These are phyloP conservation scores for Polymixis lichenea DNA, from an alignment of 2,888 invertebrate species.

Conservation along the genomic window DNA sequence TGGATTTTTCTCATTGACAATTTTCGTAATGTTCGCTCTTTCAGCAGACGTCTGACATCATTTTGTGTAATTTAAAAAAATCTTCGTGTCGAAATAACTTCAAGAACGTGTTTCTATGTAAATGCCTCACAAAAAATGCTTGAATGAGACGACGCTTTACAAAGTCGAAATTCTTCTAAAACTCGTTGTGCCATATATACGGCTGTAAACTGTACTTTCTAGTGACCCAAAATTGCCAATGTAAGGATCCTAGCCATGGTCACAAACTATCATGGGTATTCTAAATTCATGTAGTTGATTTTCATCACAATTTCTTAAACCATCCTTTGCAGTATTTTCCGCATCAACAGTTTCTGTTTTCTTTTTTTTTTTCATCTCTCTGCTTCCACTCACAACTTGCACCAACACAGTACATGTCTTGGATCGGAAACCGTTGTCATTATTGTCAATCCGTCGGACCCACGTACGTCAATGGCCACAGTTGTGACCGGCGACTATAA, in stretches of 20 bases:
- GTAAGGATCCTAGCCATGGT: background rate
- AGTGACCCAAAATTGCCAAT: background rate
- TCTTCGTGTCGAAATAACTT: conserved; percentile 45
- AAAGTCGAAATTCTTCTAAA: background rate
- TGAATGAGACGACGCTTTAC: background rate
- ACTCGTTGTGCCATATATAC: background rate
- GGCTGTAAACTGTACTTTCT: background rate
- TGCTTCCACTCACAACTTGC: conserved; percentile 9
- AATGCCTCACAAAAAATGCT: background rate
- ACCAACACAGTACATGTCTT: conserved; percentile 21
- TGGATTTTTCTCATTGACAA: conserved; percentile 70
- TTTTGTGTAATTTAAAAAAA: conserved; percentile 71
- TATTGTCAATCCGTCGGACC: conserved; percentile 69
- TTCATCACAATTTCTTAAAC: background rate
- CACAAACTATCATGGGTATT: background rate
- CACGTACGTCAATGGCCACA: conserved; percentile 60
- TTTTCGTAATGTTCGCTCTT: conserved; percentile 78
- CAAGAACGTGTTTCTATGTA: conserved; percentile 33
- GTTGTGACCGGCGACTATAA: conserved; percentile 40
- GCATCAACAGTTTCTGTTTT: background rate
- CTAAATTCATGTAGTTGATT: background rate
- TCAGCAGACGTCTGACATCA: conserved; percentile 73
- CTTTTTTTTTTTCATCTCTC: background rate
- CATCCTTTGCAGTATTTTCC: background rate
- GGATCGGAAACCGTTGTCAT: conserved; percentile 64